Conservation (phyloP, 2,113 vertebrate species). For the Suncus etruscus region DNA sequence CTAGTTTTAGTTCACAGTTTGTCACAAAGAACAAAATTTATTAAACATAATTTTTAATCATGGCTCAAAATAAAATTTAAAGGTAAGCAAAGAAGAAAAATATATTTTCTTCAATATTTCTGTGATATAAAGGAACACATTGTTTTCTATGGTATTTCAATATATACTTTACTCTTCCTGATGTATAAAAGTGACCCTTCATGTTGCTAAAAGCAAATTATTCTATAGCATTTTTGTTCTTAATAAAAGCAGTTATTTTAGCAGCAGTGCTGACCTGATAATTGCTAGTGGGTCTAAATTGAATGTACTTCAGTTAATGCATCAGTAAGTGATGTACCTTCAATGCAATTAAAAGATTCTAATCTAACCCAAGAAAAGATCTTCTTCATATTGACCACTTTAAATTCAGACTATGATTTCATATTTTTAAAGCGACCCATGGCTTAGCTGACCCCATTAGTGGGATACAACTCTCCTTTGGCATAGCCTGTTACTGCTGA, state of each 20-base stretch:
- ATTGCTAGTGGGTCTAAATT: slow-evolving; percentile 75
- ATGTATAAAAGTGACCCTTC: slow-evolving; percentile 49
- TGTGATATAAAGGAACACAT: slow-evolving; percentile 47
- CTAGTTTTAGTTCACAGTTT: slow-evolving; percentile 4
- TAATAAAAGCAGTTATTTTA: slow-evolving; percentile 74
- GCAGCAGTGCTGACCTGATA: slow-evolving; percentile 71
- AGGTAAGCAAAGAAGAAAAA: slow-evolving; percentile 43
- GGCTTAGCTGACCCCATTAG: slow-evolving; percentile 80
- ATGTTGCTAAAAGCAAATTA: slow-evolving; percentile 70
- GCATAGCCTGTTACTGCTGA: slow-evolving; percentile 56
- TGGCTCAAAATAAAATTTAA: slow-evolving; percentile 69
- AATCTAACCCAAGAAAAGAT: slow-evolving; percentile 77
- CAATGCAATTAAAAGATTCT: slow-evolving; percentile 79
- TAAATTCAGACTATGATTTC: slow-evolving; percentile 82
- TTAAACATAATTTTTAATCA: slow-evolving; percentile 68
- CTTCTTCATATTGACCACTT: slow-evolving; percentile 77
- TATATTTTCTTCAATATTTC: slow-evolving; percentile 23
- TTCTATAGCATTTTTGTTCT: slow-evolving; percentile 61
- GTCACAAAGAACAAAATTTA: slow-evolving; percentile 55
- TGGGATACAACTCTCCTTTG: slow-evolving; percentile 46
- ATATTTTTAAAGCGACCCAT: slow-evolving; percentile 77
- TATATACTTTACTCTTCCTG: neutral
- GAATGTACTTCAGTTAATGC: slow-evolving; percentile 79
- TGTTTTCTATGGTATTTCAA: slow-evolving; percentile 21
- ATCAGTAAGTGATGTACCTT: slow-evolving; percentile 77